phyloP scores from a whole-genome alignment of 2,797 vertebrate genomes.

The Holocentrus rufus region DNA sequence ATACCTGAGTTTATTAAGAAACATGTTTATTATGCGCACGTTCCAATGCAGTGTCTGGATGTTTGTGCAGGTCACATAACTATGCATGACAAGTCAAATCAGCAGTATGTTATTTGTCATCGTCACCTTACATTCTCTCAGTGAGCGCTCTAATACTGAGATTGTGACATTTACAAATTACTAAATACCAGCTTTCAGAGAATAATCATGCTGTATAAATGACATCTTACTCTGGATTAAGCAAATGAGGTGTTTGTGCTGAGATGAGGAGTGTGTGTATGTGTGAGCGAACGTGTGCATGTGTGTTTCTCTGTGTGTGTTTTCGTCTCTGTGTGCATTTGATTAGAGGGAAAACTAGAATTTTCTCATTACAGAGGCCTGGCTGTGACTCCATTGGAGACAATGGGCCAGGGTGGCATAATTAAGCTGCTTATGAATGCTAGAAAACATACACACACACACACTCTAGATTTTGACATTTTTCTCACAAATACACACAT shows the following conservation, averaged over 20 bases:
- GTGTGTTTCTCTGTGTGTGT: not conserved
- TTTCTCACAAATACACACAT: not conserved
- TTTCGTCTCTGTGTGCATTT: slow-evolving; percentile 32
- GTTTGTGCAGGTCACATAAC: too few species aligned
- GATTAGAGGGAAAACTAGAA: slow-evolving; percentile 53
- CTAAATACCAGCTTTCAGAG: not conserved
- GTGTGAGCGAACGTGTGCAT: not conserved
- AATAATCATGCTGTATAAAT: slow-evolving; percentile 24
- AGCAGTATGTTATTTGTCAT: too few species aligned
- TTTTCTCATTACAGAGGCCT: slow-evolving; percentile 56
- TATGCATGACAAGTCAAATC: not conserved
- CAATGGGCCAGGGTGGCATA: slow-evolving; percentile 29
- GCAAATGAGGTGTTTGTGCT: slow-evolving; percentile 30
- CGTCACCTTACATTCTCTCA: not conserved
- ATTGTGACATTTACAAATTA: not conserved
- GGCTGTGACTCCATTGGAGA: slow-evolving; percentile 38
- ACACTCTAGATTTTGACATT: not conserved
- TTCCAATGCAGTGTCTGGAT: too few species aligned
- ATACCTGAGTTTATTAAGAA: too few species aligned
- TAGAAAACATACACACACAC: slow-evolving; percentile 35
- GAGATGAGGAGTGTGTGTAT: slow-evolving; percentile 4
- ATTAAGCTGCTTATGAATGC: slow-evolving; percentile 41
- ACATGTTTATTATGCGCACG: too few species aligned
- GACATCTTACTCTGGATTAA: slow-evolving; percentile 29
- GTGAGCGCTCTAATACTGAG: not conserved